These are phyloP conservation scores for Ypsolopha scabrella DNA, from an alignment of 2,888 invertebrate genomes.

Conservation along the genomic window DNA sequence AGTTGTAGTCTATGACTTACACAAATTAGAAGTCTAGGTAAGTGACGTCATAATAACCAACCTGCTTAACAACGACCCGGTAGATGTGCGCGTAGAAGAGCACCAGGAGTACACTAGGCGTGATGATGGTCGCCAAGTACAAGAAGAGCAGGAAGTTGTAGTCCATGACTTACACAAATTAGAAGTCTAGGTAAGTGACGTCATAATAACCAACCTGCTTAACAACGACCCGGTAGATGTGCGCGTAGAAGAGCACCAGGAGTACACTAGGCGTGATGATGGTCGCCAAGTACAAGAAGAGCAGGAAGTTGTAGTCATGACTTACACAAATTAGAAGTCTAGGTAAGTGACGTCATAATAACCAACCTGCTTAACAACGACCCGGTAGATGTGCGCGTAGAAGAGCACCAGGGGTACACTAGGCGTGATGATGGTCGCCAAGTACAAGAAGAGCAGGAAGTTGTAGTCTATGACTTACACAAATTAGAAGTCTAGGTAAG, in stretches of 20 bases:
- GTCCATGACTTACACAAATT: too few relatives aligned
- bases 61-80: too few relatives aligned
- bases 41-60: too few relatives aligned
- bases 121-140: too few relatives aligned
- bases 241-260: conserved; percentile 89
- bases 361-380: conserved; percentile 86
- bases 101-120: too few relatives aligned
- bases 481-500: conserved; percentile 83
- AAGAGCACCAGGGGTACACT: conserved; percentile 87
- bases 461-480: conserved; percentile 92
- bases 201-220: too few relatives aligned
- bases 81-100: too few relatives aligned
- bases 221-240: too few relatives aligned
- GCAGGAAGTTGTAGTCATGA: conserved; percentile 93
- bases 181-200: too few relatives aligned
- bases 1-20: conserved; percentile 92
- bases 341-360: conserved; percentile 38
- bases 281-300: conserved; percentile 93
- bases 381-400: conserved; percentile 92
- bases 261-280: conserved; percentile 90
- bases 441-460: conserved; percentile 92
- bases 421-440: conserved; percentile 92
- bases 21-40: conserved; percentile 83
- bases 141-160: too few relatives aligned
- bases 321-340: conserved; percentile 86